Percentiles rank a stretch among this genome's conserved stretches.
Evolutionary conservation across 2,113 vertebrate genomes (phyloP).

Genomic region (Galeopterus variegatus): DNA sequence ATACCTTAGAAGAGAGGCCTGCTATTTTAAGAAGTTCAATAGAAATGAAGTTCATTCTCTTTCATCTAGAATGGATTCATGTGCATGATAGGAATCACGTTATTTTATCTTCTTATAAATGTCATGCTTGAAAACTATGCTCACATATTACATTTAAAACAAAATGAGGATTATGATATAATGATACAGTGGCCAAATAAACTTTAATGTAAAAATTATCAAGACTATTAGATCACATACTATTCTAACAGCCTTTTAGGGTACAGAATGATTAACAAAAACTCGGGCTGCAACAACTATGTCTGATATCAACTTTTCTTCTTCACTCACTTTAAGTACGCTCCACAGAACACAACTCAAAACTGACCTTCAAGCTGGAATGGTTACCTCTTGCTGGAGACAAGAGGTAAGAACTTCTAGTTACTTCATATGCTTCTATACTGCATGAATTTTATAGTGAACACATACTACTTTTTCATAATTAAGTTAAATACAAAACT

Average conservation of each 20-base stretch:
- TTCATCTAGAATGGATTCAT: constrained; percentile 31
- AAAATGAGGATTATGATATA: constrained; percentile 10
- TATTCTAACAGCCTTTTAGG: neutral
- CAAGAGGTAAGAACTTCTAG: constrained; percentile 23
- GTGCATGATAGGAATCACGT: neutral
- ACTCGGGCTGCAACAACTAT: neutral
- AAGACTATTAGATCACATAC: constrained; percentile 4
- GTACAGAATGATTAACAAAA: constrained; percentile 8
- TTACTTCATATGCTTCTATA: neutral
- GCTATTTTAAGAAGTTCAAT: constrained; percentile 11
- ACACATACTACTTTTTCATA: neutral
- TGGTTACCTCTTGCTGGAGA: neutral
- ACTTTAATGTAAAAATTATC: neutral
- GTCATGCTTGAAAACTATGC: constrained; percentile 1
- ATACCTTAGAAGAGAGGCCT: constrained; percentile 8
- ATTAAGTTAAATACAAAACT: neutral
- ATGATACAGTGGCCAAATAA: neutral
- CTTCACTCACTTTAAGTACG: constrained; percentile 31
- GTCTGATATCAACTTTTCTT: neutral
- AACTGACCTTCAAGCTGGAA: neutral
- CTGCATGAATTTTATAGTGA: neutral
- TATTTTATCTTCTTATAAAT: constrained; percentile 41
- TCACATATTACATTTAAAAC: constrained; percentile 26
- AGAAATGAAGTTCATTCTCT: constrained; percentile 40
- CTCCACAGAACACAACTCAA: constrained; percentile 37